These are phyloP conservation scores for Threskiornis aethiopicus DNA, from an alignment of 2,797 vertebrate species.

Conservation along the genomic window DNA sequence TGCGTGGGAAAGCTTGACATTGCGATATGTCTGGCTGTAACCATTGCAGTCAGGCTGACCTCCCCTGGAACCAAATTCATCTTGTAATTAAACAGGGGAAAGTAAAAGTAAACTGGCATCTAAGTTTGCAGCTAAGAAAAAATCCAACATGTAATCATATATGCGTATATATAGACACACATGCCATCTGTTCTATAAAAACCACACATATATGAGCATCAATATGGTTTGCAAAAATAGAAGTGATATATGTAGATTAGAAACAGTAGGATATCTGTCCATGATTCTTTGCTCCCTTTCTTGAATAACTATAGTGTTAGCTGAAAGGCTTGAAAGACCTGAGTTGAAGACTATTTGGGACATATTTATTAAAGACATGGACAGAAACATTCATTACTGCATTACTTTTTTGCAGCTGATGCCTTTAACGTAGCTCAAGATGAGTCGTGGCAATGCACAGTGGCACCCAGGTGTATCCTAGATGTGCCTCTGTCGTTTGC, in stretches of 20 bases:
- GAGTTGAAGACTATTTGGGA: background rate
- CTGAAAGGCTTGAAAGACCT: background rate
- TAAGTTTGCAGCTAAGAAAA: background rate
- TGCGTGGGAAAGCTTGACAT: conserved; percentile 35
- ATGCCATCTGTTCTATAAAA: background rate
- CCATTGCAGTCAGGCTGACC: conserved; percentile 34
- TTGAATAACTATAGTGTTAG: background rate
- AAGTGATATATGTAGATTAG: background rate
- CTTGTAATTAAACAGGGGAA: background rate
- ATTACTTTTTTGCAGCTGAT: background rate
- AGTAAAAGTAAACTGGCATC: background rate
- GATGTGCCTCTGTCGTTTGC: background rate
- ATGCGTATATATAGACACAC: background rate
- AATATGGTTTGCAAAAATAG: background rate
- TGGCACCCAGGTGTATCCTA: too few species aligned
- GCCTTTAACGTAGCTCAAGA: background rate
- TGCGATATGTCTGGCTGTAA: background rate
- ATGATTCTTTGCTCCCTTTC: background rate
- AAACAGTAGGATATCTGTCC: background rate
- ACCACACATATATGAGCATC: rapidly evolving
- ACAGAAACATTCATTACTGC: background rate
- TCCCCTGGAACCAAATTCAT: background rate
- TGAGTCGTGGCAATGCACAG: background rate
- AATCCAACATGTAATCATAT: background rate
- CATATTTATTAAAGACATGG: background rate